A percentile compares a stretch with the other conserved stretches of the same genome.
phyloP scores from a whole-genome alignment of 2,797 vertebrate genomes.

The Lagorchestes hirsutus region DNA sequence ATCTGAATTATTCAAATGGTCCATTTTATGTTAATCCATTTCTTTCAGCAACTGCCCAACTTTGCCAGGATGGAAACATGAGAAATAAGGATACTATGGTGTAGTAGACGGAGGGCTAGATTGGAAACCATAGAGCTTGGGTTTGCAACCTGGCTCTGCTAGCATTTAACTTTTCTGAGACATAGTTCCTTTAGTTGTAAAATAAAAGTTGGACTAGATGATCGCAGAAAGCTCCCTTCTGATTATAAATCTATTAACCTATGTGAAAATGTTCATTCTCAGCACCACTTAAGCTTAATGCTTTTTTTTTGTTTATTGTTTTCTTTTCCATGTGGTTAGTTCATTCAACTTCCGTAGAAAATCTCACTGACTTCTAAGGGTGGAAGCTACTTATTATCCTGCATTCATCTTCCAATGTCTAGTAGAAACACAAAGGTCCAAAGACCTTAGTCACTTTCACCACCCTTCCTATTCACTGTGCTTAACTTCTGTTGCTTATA shows the following conservation, averaged over 20 bases:
- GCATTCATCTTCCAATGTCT: background rate
- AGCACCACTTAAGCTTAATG: conserved; percentile 15
- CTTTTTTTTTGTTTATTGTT: background rate
- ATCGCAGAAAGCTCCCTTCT: background rate
- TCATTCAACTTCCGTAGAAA: conserved; percentile 47
- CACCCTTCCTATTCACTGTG: background rate
- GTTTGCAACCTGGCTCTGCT: background rate
- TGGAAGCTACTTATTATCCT: background rate
- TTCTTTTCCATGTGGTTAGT: background rate
- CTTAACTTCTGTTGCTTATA: conserved; percentile 38
- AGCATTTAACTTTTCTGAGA: background rate
- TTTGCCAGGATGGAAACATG: background rate
- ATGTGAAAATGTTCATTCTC: background rate
- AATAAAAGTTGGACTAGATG: background rate
- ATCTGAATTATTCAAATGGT: background rate
- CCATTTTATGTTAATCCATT: background rate
- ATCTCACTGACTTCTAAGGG: conserved; percentile 24
- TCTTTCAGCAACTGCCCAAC: background rate
- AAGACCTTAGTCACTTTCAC: conserved; percentile 40
- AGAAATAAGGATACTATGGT: background rate
- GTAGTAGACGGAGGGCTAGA: background rate
- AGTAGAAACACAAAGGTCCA: conserved; percentile 56
- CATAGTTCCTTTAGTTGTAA: background rate
- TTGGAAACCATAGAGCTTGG: background rate
- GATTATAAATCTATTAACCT: background rate